Percentiles rank a stretch among this genome's conserved stretches.
phyloP scores from a whole-genome alignment of 2,888 invertebrate species.

The Cynaeus angustus region DNA sequence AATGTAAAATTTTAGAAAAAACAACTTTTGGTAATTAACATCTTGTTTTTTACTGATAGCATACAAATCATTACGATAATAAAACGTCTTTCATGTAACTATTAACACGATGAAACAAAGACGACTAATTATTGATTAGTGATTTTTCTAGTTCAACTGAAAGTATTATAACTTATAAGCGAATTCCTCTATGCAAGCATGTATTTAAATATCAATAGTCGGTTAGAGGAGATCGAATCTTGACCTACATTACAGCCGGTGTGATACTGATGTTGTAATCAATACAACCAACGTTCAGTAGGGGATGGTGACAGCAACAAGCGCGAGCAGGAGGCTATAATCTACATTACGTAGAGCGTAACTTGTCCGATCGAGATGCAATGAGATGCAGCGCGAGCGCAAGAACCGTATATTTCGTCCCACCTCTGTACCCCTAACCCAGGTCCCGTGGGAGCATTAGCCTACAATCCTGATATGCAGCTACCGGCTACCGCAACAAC shows the following conservation, averaged over 20 bases:
- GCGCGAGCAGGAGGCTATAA: constrained; percentile 40
- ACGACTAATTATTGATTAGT: no score
- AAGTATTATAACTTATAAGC: no score
- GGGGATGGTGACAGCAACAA: constrained; percentile 61
- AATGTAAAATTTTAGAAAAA: no score
- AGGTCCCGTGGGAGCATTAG: constrained; percentile 64
- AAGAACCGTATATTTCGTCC: constrained; percentile 43
- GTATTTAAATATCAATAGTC: constrained; percentile 31
- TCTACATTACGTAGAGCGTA: constrained; percentile 35
- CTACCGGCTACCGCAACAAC: constrained; percentile 59
- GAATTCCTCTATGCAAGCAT: neutral
- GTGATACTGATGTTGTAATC: constrained; percentile 67
- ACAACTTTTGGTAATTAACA: no score
- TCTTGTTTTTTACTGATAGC: no score
- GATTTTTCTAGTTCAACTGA: no score
- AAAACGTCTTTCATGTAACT: no score
- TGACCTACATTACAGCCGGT: constrained; percentile 66
- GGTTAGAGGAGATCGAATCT: constrained; percentile 59
- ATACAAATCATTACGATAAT: no score
- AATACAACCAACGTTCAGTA: constrained; percentile 61
- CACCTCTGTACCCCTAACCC: constrained; percentile 54
- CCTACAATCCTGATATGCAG: constrained; percentile 62
- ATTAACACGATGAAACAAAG: no score
- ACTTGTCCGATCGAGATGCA: constrained; percentile 38
- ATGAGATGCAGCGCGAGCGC: constrained; percentile 51